A percentile compares a stretch with the other conserved stretches of the same genome.
Conservation (phyloP, 2,797 vertebrate species). For the Iguana delicatissima region DNA sequence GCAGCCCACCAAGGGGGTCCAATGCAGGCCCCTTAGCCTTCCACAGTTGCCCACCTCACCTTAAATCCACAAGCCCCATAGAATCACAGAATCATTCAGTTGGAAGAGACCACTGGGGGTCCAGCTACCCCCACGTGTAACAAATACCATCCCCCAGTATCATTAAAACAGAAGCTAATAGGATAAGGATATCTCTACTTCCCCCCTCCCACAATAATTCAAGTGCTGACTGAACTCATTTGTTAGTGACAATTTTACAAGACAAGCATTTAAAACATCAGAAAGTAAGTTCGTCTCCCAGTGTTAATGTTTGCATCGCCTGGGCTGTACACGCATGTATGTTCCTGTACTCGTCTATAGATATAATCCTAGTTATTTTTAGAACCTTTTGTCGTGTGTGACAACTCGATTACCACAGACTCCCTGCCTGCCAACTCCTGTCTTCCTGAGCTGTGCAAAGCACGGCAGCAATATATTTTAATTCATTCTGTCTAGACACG, state of each 20-base stretch:
- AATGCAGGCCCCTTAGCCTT: neutral
- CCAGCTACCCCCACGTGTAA: neutral
- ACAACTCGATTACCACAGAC: constrained; percentile 63
- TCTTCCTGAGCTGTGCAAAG: constrained; percentile 62
- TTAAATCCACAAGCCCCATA: neutral
- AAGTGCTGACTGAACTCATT: neutral
- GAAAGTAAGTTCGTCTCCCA: neutral
- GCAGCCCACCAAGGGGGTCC: too few species aligned
- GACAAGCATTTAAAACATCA: constrained; percentile 22
- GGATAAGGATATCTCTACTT: neutral
- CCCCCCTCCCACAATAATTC: neutral
- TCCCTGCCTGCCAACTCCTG: constrained; percentile 61
- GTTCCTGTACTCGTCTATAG: constrained; percentile 30
- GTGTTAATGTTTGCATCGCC: constrained; percentile 38
- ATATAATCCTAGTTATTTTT: constrained; percentile 64
- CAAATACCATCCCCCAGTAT: neutral
- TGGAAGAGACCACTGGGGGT: too few species aligned
- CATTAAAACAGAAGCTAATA: neutral
- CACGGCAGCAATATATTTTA: constrained; percentile 51
- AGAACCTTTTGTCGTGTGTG: constrained; percentile 62
- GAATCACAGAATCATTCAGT: too few species aligned
- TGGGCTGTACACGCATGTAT: neutral
- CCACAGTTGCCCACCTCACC: neutral
- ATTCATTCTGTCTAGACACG: constrained; percentile 69
- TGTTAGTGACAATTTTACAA: constrained; percentile 12